Conservation (phyloP, 64 coral and sea anemone genomes). For the Porites lutea region DNA sequence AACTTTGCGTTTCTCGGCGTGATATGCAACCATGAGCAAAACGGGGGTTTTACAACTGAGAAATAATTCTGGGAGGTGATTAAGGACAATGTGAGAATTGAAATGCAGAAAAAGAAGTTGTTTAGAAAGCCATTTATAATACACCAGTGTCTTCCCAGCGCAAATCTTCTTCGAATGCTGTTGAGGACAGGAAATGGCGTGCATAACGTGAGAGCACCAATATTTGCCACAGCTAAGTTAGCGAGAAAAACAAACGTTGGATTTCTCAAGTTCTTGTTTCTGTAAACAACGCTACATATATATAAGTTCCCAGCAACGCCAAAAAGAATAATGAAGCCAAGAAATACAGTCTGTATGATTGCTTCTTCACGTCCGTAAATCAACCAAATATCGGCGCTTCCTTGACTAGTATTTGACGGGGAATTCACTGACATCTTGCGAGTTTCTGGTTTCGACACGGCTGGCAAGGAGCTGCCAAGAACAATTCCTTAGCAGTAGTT, state of each 20-base stretch:
- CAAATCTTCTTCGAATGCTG: conserved; percentile 64
- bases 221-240: conserved; percentile 76
- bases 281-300: conserved; percentile 61
- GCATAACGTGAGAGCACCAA: conserved; percentile 76
- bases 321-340: conserved; percentile 48
- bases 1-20: conserved; percentile 61
- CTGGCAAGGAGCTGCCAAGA: too few relatives aligned
- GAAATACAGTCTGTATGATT: conserved; percentile 61
- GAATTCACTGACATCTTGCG: background rate
- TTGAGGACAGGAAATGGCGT: conserved; percentile 74
- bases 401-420: background rate
- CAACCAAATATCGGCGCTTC: background rate
- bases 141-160: conserved; percentile 62
- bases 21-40: conserved; percentile 50
- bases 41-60: conserved; percentile 54
- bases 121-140: conserved; percentile 78
- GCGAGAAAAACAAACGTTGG: conserved; percentile 88
- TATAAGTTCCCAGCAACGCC: conserved; percentile 78
- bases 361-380: conserved; percentile 54
- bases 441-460: background rate
- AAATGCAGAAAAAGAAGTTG: conserved; percentile 92
- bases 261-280: conserved; percentile 82
- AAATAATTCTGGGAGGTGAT: conserved; percentile 85
- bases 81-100: conserved; percentile 83
- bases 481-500: background rate